These are phyloP conservation scores for Nyctibius grandis DNA, from an alignment of 2,797 vertebrate genomes.

Conservation along the genomic window DNA sequence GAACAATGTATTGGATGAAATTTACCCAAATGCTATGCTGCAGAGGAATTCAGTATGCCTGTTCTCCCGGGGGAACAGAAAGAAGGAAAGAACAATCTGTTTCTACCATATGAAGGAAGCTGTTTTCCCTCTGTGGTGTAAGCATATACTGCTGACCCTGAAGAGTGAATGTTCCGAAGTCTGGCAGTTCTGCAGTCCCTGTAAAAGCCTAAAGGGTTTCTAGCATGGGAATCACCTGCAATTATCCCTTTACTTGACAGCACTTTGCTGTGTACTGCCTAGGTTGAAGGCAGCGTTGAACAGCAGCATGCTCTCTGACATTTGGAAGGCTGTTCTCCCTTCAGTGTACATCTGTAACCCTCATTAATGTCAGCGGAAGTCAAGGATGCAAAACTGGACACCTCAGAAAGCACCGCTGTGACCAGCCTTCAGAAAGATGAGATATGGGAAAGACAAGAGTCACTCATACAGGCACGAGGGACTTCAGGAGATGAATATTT, in stretches of 20 bases:
- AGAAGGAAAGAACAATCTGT: not conserved
- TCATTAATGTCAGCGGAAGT: not conserved
- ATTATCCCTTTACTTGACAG: not conserved
- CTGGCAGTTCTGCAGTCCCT: not conserved
- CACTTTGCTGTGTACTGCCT: not conserved
- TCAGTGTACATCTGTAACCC: not conserved
- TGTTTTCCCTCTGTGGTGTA: not conserved
- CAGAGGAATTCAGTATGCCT: not conserved
- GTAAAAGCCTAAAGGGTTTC: not conserved
- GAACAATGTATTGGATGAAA: not conserved
- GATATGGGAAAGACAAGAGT: not conserved
- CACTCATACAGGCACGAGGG: not conserved
- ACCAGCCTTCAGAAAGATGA: not conserved
- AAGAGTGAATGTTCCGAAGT: not conserved
- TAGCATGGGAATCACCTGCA: not conserved
- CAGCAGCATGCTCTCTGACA: not conserved
- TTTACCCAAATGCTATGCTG: not conserved
- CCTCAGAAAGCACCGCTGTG: not conserved
- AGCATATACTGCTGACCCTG: not conserved
- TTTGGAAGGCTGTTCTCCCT: not conserved
- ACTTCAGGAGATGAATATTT: not conserved
- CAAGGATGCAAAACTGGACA: constrained; percentile 4
- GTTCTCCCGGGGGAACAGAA: not conserved
- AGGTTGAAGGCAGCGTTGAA: not conserved
- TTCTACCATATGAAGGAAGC: not conserved